Conservation (phyloP, 2,797 vertebrate genomes). For the Petrocephalus schoutedeni region DNA sequence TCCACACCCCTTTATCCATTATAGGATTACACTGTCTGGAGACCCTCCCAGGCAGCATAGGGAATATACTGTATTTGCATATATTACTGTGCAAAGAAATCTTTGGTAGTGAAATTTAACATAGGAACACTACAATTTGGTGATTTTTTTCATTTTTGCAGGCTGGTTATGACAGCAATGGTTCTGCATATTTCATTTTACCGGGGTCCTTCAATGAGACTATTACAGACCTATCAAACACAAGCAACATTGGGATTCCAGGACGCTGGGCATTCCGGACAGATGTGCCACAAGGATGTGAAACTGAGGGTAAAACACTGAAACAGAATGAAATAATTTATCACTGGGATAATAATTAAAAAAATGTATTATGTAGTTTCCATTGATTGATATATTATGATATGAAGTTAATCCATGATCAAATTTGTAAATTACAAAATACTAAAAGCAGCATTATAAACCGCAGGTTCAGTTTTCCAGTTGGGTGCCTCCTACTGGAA, state of each 20-base stretch:
- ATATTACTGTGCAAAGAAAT: background rate
- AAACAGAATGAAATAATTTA: background rate
- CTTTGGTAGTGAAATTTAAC: background rate
- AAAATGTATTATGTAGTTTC: background rate
- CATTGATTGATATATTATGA: background rate
- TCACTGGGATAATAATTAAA: too few relatives aligned
- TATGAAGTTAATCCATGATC: background rate
- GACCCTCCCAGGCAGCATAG: background rate
- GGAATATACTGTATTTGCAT: background rate
- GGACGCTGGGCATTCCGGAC: slow-evolving; percentile 53
- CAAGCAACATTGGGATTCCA: slow-evolving; percentile 48
- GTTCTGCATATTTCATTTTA: slow-evolving; percentile 37
- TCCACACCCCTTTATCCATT: background rate
- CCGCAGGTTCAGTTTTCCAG: slow-evolving; percentile 37
- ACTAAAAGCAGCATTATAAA: background rate
- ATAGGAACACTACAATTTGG: background rate
- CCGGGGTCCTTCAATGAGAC: slow-evolving; percentile 34
- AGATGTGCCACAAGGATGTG: slow-evolving; percentile 42
- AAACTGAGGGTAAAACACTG: slow-evolving; percentile 42
- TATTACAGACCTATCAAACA: slow-evolving; percentile 24
- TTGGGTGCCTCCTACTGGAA: slow-evolving; percentile 50
- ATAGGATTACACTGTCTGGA: background rate
- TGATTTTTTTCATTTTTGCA: slow-evolving; percentile 31
- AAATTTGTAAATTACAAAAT: background rate
- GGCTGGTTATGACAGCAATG: slow-evolving; percentile 56